phyloP scores from a whole-genome alignment of 2,888 invertebrate genomes.

The Camptogramma bilineatum region DNA sequence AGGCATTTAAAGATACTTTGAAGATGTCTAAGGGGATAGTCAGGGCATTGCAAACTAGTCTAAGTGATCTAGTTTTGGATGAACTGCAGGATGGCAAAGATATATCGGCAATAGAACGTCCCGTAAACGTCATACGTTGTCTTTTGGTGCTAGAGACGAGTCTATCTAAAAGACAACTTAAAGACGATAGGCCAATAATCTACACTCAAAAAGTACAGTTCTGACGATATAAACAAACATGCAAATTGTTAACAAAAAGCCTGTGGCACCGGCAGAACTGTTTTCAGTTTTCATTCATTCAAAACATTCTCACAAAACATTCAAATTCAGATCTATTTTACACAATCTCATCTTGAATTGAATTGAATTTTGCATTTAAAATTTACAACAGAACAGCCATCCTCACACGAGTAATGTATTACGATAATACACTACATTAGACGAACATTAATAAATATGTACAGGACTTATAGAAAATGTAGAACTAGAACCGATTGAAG shows the following conservation, averaged over 20 bases:
- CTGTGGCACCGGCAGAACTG: neutral
- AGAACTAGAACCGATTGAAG: conserved; percentile 37
- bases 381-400: conserved; percentile 39
- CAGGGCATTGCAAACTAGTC: too few relatives aligned
- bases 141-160: conserved; percentile 40
- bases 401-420: conserved; percentile 44
- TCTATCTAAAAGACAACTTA: conserved; percentile 27
- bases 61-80: neutral
- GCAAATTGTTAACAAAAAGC: neutral
- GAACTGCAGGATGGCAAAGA: conserved; percentile 5
- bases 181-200: conserved; percentile 59
- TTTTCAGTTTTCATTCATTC: conserved; percentile 49
- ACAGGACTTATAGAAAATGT: conserved; percentile 54
- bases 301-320: conserved; percentile 49
- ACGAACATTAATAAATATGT: conserved; percentile 60
- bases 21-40: too few relatives aligned
- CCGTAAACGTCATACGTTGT: conserved; percentile 28
- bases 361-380: conserved; percentile 48
- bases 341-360: conserved; percentile 49
- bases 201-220: conserved; percentile 45
- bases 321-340: conserved; percentile 58
- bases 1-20: too few relatives aligned
- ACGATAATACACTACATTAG: conserved; percentile 54
- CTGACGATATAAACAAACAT: conserved; percentile 1
- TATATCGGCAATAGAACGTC: conserved; percentile 4